Evolutionary conservation across 2,797 vertebrate genomes (phyloP).

Genomic region (Anguilla pacifica): DNA sequence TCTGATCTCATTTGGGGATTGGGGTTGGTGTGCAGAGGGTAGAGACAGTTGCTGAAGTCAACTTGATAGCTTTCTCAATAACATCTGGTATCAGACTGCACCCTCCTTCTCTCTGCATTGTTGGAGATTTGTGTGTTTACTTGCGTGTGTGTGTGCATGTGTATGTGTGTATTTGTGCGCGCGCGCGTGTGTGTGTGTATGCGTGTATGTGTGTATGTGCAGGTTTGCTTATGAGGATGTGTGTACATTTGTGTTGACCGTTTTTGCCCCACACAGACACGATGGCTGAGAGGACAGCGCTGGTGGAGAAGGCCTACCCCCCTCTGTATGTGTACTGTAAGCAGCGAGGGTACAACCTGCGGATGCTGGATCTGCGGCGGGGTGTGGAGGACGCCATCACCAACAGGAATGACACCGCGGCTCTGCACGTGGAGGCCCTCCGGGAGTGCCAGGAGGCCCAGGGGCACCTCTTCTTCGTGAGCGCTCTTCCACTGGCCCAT

Average conservation of each 20-base stretch:
- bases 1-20: background rate
- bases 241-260: no score
- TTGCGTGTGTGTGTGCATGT: background rate
- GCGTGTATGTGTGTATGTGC: background rate
- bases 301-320: constrained; percentile 65
- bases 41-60: background rate
- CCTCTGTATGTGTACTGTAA: constrained; percentile 62
- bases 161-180: background rate
- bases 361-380: constrained; percentile 62
- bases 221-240: background rate
- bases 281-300: constrained; percentile 58
- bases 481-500: background rate
- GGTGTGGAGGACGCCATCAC: constrained; percentile 56
- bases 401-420: constrained; percentile 51
- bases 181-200: background rate
- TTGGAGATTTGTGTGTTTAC: background rate
- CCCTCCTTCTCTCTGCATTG: background rate
- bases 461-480: constrained; percentile 61
- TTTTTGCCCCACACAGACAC: constrained; percentile 56
- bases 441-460: constrained; percentile 57
- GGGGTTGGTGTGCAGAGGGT: no score
- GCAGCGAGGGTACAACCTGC: constrained; percentile 65
- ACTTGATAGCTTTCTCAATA: background rate
- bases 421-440: constrained; percentile 59
- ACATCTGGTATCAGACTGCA: background rate